Percentiles rank a stretch among this genome's conserved stretches.
Evolutionary conservation across 2,113 vertebrate species (phyloP).

Genomic region (Limnothrissa miodon): DNA sequence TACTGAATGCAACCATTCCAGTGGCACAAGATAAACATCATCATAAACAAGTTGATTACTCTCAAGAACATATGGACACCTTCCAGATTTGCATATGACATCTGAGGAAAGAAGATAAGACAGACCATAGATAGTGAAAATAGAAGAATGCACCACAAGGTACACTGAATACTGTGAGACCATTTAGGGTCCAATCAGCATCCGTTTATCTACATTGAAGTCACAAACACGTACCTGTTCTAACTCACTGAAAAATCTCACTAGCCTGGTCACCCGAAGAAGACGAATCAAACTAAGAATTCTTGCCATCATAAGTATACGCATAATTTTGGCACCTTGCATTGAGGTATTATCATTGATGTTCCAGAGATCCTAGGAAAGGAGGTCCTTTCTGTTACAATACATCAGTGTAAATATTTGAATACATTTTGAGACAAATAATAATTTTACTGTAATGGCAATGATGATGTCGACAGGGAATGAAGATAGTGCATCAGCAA

Average conservation of each 20-base stretch:
- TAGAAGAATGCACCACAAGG: too few relatives aligned
- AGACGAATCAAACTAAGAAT: slow-evolving; percentile 71
- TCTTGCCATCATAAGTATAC: slow-evolving; percentile 72
- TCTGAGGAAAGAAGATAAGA: slow-evolving; percentile 50
- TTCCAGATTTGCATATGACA: slow-evolving; percentile 70
- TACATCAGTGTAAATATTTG: too few relatives aligned
- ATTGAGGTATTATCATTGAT: slow-evolving; percentile 58
- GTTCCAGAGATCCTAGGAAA: slow-evolving; percentile 59
- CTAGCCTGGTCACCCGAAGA: slow-evolving; percentile 66
- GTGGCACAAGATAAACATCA: slow-evolving; percentile 74
- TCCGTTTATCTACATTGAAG: background rate
- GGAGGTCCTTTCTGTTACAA: background rate
- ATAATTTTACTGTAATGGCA: slow-evolving; percentile 65
- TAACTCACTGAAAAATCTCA: slow-evolving; percentile 72
- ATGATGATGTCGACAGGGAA: slow-evolving; percentile 74
- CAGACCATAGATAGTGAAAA: background rate
- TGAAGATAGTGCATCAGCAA: slow-evolving; percentile 69
- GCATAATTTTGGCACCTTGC: slow-evolving; percentile 70
- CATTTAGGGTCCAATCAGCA: background rate
- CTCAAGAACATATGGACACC: slow-evolving; percentile 66
- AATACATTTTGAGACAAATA: background rate
- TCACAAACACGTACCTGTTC: slow-evolving; percentile 63
- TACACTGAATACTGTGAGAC: background rate
- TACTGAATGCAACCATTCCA: slow-evolving; percentile 79
- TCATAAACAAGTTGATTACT: slow-evolving; percentile 67